Evolutionary conservation across 2,113 vertebrate genomes (phyloP).

Genomic region (Eretmodus cyanostictus): DNA sequence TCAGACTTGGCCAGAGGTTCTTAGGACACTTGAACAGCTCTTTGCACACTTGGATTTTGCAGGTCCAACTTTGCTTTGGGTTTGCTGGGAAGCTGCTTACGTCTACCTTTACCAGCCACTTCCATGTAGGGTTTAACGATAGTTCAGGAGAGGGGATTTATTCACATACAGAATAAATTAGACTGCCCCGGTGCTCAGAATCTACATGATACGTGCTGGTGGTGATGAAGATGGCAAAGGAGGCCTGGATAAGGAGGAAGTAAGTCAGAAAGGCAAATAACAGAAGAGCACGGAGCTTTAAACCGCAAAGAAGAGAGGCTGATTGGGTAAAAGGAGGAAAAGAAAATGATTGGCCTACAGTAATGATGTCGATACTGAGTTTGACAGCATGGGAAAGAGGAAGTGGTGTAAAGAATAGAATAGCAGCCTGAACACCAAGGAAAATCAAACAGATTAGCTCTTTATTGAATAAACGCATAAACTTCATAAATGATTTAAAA

Average conservation of each 20-base stretch:
- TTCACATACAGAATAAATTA: neutral
- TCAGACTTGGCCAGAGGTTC: accelerated
- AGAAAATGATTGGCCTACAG: neutral
- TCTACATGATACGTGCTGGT: neutral
- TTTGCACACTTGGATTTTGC: neutral
- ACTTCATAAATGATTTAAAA: accelerated
- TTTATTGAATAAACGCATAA: accelerated
- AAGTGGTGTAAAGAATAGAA: neutral
- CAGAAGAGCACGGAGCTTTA: accelerated
- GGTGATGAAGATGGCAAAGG: neutral
- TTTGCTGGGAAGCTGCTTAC: neutral
- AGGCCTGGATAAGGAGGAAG: neutral
- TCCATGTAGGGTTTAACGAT: neutral
- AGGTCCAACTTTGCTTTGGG: accelerated
- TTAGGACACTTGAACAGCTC: neutral
- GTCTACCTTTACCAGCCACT: neutral
- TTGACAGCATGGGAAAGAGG: neutral
- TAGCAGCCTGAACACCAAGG: neutral
- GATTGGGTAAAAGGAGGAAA: neutral
- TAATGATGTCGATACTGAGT: neutral
- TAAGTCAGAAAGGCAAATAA: neutral
- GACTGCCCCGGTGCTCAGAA: accelerated
- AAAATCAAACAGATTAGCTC: neutral
- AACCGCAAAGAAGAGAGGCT: accelerated
- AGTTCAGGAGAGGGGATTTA: accelerated